Conservation (phyloP, 2,888 invertebrate species). For the Trissolcus brochymenae region DNA sequence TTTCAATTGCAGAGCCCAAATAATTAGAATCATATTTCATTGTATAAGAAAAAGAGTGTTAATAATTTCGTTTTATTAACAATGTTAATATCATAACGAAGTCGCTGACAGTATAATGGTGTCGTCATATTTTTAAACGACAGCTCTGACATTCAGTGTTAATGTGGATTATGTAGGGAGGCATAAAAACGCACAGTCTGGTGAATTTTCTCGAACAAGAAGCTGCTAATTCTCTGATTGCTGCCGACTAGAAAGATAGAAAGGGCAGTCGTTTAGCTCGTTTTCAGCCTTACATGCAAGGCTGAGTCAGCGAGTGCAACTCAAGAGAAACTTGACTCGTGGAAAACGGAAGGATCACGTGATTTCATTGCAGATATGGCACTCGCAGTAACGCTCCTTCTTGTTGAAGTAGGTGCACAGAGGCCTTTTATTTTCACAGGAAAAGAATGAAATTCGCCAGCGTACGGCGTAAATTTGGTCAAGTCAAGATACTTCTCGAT, state of each 20-base stretch:
- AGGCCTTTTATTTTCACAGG: conserved; percentile 52
- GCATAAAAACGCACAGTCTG: conserved; percentile 21
- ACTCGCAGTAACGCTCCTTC: conserved; percentile 48
- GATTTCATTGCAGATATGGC: conserved; percentile 57
- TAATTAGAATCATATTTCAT: too few species aligned
- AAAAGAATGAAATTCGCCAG: conserved; percentile 33
- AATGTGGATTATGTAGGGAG: not conserved
- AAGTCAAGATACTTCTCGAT: conserved; percentile 40
- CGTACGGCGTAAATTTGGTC: conserved; percentile 48
- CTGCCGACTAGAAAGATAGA: conserved; percentile 55
- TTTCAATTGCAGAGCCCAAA: too few species aligned
- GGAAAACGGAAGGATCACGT: conserved; percentile 48
- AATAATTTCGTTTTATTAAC: too few species aligned
- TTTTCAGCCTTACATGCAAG: conserved; percentile 55
- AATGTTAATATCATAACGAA: too few species aligned
- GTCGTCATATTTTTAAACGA: too few species aligned
- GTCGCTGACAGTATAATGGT: too few species aligned
- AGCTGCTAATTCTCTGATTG: conserved; percentile 66
- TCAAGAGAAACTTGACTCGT: conserved; percentile 55
- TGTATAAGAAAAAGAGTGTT: too few species aligned
- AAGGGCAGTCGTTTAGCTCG: conserved; percentile 56
- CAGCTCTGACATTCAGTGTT: too few species aligned
- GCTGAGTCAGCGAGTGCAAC: conserved; percentile 56
- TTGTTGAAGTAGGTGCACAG: conserved; percentile 46
- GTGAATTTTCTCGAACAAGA: conserved; percentile 61